phyloP scores from a whole-genome alignment of 2,113 vertebrate genomes.

The Chunga burmeisteri region DNA sequence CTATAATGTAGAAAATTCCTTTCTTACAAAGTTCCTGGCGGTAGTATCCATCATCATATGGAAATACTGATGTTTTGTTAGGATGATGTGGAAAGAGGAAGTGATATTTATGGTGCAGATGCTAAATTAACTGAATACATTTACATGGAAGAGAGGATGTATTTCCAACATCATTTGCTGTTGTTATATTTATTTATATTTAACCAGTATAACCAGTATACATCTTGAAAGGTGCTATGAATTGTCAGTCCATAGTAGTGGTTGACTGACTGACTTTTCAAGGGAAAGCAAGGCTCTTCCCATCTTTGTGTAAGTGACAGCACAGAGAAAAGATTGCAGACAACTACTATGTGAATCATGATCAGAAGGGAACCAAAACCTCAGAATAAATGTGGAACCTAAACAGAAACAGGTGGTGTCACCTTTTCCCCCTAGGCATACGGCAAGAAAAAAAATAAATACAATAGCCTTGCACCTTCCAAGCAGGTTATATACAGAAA shows the following conservation, averaged over 20 bases:
- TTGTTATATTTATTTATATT: not conserved
- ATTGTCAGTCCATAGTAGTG: not conserved
- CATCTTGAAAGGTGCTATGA: not conserved
- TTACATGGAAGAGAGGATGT: not conserved
- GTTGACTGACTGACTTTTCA: not conserved
- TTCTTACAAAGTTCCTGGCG: not conserved
- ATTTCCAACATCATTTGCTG: not conserved
- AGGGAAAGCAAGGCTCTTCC: not conserved
- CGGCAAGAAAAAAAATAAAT: not conserved
- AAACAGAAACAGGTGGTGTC: slow-evolving; percentile 1
- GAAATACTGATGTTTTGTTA: not conserved
- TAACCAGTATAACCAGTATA: not conserved
- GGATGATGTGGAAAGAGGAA: slow-evolving; percentile 25
- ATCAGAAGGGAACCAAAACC: not conserved
- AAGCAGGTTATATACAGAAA: not conserved
- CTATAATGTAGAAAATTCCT: not conserved
- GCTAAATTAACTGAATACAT: not conserved
- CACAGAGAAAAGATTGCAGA: not conserved
- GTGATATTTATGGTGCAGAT: not conserved
- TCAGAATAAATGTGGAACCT: not conserved
- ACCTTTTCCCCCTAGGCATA: not conserved
- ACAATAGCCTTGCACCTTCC: not conserved
- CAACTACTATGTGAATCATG: not conserved
- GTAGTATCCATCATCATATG: not conserved
- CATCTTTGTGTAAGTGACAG: not conserved